phyloP scores from a whole-genome alignment of 2,888 invertebrate species.

The Thera obeliscata region DNA sequence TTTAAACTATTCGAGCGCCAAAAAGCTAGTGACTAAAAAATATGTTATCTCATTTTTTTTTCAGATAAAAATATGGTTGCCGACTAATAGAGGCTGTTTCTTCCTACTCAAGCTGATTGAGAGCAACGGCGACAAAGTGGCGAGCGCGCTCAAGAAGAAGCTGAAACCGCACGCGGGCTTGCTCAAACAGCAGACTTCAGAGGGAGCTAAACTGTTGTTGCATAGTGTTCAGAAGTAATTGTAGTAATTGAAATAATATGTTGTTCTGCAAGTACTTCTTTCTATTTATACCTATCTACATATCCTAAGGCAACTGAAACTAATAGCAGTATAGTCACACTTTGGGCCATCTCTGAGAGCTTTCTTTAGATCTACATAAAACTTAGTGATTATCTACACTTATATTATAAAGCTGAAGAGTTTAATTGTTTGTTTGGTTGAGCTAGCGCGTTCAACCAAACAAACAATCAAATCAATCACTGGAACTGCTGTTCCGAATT shows the following conservation, averaged over 20 bases:
- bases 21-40: neutral
- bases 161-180: conserved; percentile 70
- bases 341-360: too few species aligned
- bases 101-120: conserved; percentile 88
- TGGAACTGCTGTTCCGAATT: too few species aligned
- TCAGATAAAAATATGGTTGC: conserved; percentile 87
- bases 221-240: conserved; percentile 74
- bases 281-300: neutral
- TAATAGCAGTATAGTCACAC: too few species aligned
- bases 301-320: too few species aligned
- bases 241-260: conserved; percentile 40
- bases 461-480: too few species aligned
- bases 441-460: too few species aligned
- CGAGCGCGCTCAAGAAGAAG: conserved; percentile 74
- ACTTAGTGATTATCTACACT: too few species aligned
- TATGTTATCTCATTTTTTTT: conserved; percentile 45
- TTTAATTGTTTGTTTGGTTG: too few species aligned
- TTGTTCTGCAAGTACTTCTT: neutral
- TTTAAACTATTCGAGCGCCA: too few species aligned
- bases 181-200: conserved; percentile 81
- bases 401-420: too few species aligned
- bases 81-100: conserved; percentile 91
- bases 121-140: conserved; percentile 78
- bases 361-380: too few species aligned
- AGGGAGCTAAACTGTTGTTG: conserved; percentile 87